phyloP scores from a whole-genome alignment of 2,113 vertebrate species.

The Poecilia latipinna region DNA sequence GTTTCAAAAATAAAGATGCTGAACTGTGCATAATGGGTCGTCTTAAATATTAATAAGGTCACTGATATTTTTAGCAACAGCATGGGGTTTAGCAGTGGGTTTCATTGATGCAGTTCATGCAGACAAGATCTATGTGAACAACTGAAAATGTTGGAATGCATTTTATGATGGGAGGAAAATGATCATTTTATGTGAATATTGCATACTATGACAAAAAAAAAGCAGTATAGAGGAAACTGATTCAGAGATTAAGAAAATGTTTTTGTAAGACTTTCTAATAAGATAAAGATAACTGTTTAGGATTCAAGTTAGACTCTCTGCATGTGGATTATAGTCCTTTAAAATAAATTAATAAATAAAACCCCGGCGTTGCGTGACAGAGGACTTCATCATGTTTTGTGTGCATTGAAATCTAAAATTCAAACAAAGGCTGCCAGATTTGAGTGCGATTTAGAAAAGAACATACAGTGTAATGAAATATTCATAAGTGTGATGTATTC shows the following conservation, averaged over 20 bases:
- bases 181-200: neutral
- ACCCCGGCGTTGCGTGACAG: neutral
- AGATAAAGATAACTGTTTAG: too few species aligned
- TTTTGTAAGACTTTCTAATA: too few species aligned
- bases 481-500: constrained; percentile 61
- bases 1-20: constrained; percentile 7
- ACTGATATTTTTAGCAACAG: constrained; percentile 43
- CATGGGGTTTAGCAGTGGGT: constrained; percentile 5
- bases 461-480: constrained; percentile 50
- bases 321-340: neutral
- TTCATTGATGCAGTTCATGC: constrained; percentile 18
- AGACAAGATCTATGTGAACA: constrained; percentile 12
- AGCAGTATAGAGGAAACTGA: neutral
- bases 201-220: neutral
- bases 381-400: neutral
- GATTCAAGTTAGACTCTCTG: too few species aligned
- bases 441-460: constrained; percentile 35
- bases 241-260: neutral
- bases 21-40: constrained; percentile 7
- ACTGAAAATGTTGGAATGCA: neutral
- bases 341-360: neutral
- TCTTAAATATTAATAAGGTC: constrained; percentile 39
- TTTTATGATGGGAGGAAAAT: neutral
- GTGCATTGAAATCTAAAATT: constrained; percentile 1
- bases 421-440: constrained; percentile 9